Conservation (phyloP, 2,797 vertebrate genomes). For the Xenentodon cancila region DNA sequence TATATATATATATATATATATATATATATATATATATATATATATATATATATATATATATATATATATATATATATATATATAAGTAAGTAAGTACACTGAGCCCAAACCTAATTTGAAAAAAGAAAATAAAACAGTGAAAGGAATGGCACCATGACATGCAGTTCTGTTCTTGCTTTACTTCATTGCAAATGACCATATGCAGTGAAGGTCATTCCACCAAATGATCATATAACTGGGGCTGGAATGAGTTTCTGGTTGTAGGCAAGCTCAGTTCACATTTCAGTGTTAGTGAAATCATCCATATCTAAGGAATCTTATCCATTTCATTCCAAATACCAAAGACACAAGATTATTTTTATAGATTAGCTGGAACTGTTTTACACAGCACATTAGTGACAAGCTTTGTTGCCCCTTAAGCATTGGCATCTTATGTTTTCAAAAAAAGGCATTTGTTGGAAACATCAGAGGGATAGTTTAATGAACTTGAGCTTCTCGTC, state of each 20-base stretch:
- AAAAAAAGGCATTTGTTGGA: conserved; percentile 20
- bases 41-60: too few relatives aligned
- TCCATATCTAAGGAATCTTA: neutral
- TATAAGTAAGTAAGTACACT: neutral
- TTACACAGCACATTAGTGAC: conserved; percentile 14
- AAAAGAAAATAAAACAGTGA: neutral
- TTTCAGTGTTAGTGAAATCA: neutral
- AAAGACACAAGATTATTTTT: neutral
- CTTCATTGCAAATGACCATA: too few relatives aligned
- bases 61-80: too few relatives aligned
- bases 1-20: too few relatives aligned
- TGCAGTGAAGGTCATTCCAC: too few relatives aligned
- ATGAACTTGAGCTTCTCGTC: conserved; percentile 23
- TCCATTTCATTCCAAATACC: neutral
- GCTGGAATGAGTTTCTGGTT: neutral
- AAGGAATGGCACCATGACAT: neutral
- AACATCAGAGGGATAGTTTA: conserved; percentile 25
- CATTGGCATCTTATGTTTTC: conserved; percentile 18
- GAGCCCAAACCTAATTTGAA: neutral
- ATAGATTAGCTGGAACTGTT: conserved; percentile 14
- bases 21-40: too few relatives aligned
- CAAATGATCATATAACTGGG: too few relatives aligned
- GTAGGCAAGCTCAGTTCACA: neutral
- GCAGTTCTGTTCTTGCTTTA: neutral
- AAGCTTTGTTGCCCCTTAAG: conserved; percentile 1